phyloP scores from a whole-genome alignment of 64 coral and sea anemone genomes.

The Pachyseris speciosa region DNA sequence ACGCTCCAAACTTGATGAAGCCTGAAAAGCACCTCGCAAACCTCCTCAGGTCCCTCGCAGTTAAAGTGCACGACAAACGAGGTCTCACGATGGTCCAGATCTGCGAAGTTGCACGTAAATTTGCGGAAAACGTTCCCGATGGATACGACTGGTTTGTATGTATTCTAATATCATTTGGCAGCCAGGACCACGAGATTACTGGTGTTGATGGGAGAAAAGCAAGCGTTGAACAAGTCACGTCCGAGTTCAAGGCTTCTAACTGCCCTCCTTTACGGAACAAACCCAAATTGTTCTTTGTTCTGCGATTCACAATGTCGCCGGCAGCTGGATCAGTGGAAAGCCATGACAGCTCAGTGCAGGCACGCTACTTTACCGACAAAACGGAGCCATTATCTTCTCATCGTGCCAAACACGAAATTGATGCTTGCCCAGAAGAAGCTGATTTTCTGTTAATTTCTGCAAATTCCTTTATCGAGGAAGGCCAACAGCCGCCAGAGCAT shows the following conservation, averaged over 20 bases:
- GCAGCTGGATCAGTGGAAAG: neutral
- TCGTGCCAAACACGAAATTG: too few species aligned
- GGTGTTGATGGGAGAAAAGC: neutral
- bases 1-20: neutral
- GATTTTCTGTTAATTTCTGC: neutral
- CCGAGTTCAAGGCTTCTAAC: neutral
- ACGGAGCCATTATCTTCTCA: too few species aligned
- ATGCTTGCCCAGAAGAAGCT: conserved; percentile 8
- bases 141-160: neutral
- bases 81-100: neutral
- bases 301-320: neutral
- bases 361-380: neutral
- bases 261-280: neutral
- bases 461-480: neutral
- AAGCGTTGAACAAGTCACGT: neutral
- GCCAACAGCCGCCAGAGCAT: accelerated
- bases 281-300: conserved; percentile 25
- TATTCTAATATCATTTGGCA: neutral
- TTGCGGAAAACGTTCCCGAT: neutral
- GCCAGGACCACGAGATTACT: neutral
- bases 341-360: neutral
- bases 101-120: neutral
- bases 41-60: neutral
- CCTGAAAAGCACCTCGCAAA: neutral
- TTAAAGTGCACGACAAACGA: neutral